A percentile compares a stretch with the other conserved stretches of the same genome.
These are phyloP conservation scores for Lepidothrix coronata DNA, from an alignment of 2,113 vertebrate genomes.

Conservation along the genomic window DNA sequence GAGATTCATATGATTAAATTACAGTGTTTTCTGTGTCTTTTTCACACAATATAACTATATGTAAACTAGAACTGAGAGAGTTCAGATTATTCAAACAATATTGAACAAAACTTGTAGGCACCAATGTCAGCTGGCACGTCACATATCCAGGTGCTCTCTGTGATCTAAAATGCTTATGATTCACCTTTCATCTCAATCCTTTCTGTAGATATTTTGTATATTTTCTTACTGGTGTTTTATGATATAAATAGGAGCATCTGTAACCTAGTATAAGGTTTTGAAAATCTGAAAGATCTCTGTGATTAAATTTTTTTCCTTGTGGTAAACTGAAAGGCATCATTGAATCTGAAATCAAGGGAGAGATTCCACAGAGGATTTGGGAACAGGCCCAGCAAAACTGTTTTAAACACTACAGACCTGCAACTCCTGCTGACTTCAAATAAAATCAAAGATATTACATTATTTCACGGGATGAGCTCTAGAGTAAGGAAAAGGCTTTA, in stretches of 20 bases:
- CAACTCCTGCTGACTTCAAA: neutral
- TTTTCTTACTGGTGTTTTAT: neutral
- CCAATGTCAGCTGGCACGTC: neutral
- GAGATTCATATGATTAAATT: neutral
- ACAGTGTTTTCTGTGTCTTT: neutral
- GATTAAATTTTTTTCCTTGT: neutral
- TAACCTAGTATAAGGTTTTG: neutral
- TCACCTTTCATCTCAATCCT: neutral
- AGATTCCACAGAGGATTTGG: neutral
- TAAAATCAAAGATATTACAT: neutral
- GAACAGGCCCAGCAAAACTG: neutral
- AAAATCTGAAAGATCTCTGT: neutral
- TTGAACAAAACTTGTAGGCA: neutral
- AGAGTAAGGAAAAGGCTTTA: neutral
- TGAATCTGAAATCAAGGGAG: neutral
- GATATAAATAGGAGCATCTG: neutral
- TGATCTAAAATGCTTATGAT: neutral
- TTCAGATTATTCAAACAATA: neutral
- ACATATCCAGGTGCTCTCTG: neutral
- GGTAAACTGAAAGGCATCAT: neutral
- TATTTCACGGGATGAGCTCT: neutral
- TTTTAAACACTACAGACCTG: neutral
- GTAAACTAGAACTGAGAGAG: neutral
- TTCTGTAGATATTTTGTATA: neutral
- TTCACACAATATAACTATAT: neutral